Evolutionary conservation across 2,888 invertebrate species (phyloP), one percentile per base, ranked within the genome.

Genomic region (Gymnoscelis rufifasciata): DNA sequence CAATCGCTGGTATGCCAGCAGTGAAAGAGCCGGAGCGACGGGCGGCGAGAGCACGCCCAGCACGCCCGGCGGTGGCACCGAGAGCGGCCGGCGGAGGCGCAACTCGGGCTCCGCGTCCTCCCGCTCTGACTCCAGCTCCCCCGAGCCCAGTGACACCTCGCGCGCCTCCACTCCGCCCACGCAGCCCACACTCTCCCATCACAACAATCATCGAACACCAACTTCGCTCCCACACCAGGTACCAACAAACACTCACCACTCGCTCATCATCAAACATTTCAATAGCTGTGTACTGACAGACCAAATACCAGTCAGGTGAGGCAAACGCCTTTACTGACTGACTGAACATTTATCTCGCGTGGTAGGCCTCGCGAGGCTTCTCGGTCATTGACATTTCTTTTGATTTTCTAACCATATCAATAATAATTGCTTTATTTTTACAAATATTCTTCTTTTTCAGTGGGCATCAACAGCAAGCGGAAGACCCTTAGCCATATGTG

Each of bases 401-500:
- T 6, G 1, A 28, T 28, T 28, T 28, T 28, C n/a, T n/a, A n/a
- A n/a, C n/a, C n/a, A n/a, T n/a, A n/a, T n/a, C n/a, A n/a, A 28
- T 28, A 1, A 11, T 28, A 28, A 4, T 28, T 10, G 28, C n/a
- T n/a, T n/a, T n/a, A n/a, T n/a, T n/a, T n/a, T n/a, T n/a, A n/a
- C n/a, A n/a, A 26, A n/a, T 43, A 52, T 54, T 64, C 52, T 56
- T 7, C 29, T 66, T 62, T 60, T 47, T 51, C 72, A 88, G 91
- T 92, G 79, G 88, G 76, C 86, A 50, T 90, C 93, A 61, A 93
- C 94, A 66, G 93, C 93, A 68, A 83, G 74, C 62, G 87, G 88
- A 55, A 90, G 95, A 71, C 95, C 96, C 50, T 84, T 96, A 67
- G 96, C 96, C 57, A 96, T 97, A 74, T 96, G 96, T 88, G 96